These are phyloP conservation scores for Pseudomugil gertrudae DNA, from an alignment of 2,797 vertebrate species.

Conservation along the genomic window DNA sequence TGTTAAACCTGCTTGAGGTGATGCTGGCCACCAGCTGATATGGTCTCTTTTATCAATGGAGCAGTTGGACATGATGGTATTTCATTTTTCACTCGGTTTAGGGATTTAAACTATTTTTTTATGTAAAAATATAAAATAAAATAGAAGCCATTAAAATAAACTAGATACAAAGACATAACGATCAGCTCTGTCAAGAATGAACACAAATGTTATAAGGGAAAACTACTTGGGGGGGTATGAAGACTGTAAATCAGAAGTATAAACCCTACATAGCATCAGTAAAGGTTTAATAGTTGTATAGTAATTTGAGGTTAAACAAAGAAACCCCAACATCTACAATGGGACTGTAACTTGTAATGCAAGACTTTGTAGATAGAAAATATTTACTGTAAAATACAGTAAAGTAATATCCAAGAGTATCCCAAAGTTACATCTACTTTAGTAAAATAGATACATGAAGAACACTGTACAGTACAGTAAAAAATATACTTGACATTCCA, in stretches of 20 bases:
- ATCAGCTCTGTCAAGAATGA: too few species aligned
- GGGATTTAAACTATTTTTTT: not conserved
- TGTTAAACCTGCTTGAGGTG: constrained; percentile 42
- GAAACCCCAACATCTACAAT: not conserved
- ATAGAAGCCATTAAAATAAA: not conserved
- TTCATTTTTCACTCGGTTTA: not conserved
- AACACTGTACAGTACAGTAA: not conserved
- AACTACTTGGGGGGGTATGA: not conserved
- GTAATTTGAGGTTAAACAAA: not conserved
- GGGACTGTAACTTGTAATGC: not conserved
- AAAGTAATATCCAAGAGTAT: not conserved
- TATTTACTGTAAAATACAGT: not conserved
- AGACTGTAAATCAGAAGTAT: not conserved
- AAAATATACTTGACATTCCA: too few species aligned
- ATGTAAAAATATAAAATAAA: not conserved
- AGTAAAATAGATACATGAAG: not conserved
- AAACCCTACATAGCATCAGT: not conserved
- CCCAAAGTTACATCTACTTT: not conserved
- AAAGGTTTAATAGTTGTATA: too few species aligned
- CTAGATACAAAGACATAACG: not conserved
- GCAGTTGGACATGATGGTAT: not conserved
- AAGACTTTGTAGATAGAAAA: not conserved
- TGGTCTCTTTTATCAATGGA: constrained; percentile 6
- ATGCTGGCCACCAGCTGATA: not conserved
- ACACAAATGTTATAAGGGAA: not conserved